Conservation (phyloP, 1,140 invertebrate species). For the Heliconius hermathena region DNA sequence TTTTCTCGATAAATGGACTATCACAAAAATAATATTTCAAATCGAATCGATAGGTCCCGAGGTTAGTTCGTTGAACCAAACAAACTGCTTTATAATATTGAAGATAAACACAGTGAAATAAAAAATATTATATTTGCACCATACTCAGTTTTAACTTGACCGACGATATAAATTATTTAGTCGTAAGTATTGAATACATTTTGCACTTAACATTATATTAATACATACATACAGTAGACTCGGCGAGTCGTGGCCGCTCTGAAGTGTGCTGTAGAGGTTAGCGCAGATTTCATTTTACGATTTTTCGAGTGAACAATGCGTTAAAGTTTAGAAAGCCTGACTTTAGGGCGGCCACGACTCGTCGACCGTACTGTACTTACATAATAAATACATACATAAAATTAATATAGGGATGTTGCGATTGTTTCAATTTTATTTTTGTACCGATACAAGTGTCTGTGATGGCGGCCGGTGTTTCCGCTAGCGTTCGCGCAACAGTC, state of each 20-base stretch:
- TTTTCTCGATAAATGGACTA: too few relatives aligned
- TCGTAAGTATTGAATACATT: slow-evolving; percentile 51
- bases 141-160: background rate
- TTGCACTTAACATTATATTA: slow-evolving; percentile 58
- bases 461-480: slow-evolving; percentile 40
- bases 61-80: too few relatives aligned
- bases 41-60: background rate
- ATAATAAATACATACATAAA: background rate
- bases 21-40: too few relatives aligned
- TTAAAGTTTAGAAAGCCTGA: too few relatives aligned
- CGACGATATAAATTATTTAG: background rate
- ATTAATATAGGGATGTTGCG: slow-evolving; percentile 48
- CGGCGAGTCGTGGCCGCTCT: background rate
- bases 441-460: slow-evolving; percentile 49
- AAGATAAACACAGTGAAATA: too few relatives aligned
- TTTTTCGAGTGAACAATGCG: too few relatives aligned
- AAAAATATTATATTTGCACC: background rate
- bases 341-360: too few relatives aligned
- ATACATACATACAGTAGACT: background rate
- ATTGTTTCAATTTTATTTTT: slow-evolving; percentile 61
- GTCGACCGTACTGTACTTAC: background rate
- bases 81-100: too few relatives aligned
- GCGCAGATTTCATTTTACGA: too few relatives aligned
- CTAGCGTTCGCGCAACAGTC: slow-evolving; percentile 27
- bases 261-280: too few relatives aligned